Evolutionary conservation across 2,113 vertebrate genomes (phyloP), one percentile per base, ranked within the genome.

Genomic region (Spea multiplicata): DNA sequence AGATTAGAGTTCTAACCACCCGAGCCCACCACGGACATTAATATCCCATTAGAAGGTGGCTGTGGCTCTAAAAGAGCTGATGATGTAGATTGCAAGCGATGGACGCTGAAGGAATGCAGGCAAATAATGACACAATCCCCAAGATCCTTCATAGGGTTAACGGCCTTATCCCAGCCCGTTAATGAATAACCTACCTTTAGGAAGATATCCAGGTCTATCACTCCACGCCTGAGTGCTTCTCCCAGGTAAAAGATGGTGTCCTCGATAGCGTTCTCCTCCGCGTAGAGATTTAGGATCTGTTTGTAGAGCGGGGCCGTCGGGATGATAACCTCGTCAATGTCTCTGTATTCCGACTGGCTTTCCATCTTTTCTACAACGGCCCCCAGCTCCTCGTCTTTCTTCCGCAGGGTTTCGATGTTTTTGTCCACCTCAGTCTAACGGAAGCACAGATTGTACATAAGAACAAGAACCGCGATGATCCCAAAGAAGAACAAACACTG

Each of bases 221-320:
- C 96, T 10, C 96, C 97, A 64, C 96, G 90, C 80, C 97, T 91
- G 69, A 99, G 81, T 5, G 97, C 97, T 91, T 99, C 97, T 81
- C 97, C 97, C 83, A 99, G 90, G 84, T 99, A 99, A 88, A 99
- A 99, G 83, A 99, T 99, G 66, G 97, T 99, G 87, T 99, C 97
- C 88, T 99, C 97, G 81, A 98, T 99, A 72, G 97, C 97, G 66
- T 99, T 99, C 87, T 99, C 97, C 81, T 99, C 97, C 50, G 97
- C 96, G 46, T 99, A 99, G 53, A 99, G 93, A 88, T 98, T 98
- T 73, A 99, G 88, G 84, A 99, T 99, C 91, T 99, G 97, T 88
- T 97, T 99, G 89, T 99, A 99, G 14, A 99, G 94, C 0, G 97
- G 97, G 16, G 97, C 97, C 0, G 96, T 99, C 52, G 97, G 97